Base-by-base conservation (phyloP, 2,888 invertebrate species). In the Girardia tigrina region DNA sequence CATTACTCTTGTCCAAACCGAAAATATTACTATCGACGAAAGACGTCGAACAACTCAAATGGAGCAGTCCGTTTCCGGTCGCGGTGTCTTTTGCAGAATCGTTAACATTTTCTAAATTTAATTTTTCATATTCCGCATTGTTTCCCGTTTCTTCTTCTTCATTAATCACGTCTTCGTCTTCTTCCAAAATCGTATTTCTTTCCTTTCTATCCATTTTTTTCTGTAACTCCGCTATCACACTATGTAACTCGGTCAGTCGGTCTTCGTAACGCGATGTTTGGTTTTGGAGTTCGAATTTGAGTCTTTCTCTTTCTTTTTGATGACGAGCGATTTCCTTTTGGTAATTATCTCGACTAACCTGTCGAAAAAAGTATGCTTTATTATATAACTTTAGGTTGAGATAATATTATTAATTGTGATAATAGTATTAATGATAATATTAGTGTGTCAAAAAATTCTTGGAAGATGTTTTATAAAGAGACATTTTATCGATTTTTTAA, bases 211-310 rank as follows among this genome's bases (percentile, higher is more conserved):
- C 90, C 71, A 92, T 85, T 81, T 92, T 89, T 80, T 91, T 87
- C 78, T 90, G 89, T 76, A 93, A 87, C 85, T 93, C 92, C 0
- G 92, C 92, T 78, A 93, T 92, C 78, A 93, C 92, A 74, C 91
- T 91, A 84, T 93, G 92, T 80, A 93, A 88, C 85, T 93, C 93
- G 0, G 92, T 92, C 70, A 93, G 88, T 79, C 92, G 87, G 81
- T 92, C 91, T 82, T 92, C 92, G 81, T 92, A 91, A 16, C 91
- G 88, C 4, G 88, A 85, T 12, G 89, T 88, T 26, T 89, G 88
- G 1, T 83, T 81, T 75, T 89, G 88, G 71, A 89, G 84, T 56
- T 85, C 85, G 70, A 82, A 81, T 76, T 83, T 82, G 4, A 82
- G 77, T 28, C 82, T 80, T 26, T 83, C 78, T 76, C 82, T 82